Base-by-base conservation (phyloP, 1,140 invertebrate genomes). In the Panulirus ornatus region DNA sequence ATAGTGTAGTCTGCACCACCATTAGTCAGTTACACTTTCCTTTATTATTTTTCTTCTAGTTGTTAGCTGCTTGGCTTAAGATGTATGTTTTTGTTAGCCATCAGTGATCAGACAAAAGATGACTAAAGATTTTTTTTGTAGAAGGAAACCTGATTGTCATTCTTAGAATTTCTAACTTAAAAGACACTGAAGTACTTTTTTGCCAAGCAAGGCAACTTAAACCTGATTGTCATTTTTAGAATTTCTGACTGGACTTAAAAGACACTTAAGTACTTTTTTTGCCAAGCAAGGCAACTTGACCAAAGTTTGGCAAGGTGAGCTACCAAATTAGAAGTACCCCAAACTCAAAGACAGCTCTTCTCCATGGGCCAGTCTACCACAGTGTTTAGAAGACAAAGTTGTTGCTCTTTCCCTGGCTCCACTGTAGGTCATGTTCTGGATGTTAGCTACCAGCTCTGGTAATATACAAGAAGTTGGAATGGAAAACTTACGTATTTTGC, bases 1-100 rank as follows among this genome's bases (percentile, higher is more conserved):
- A 76, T 76, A 63, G 38, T n/a, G 22, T 51, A 76, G n/a, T 22
- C 22, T 19, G 58, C 78, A 82, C 54, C 54, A 27, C 42, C 27
- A 2, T 9, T 40, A 75, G 71, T 75, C 71, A 38, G 11, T 75
- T 19, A 75, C 0, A n/a, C 36, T 75, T 75, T 75, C 34, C 16
- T 42, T 40, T 8, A 8, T 75, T 36, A 8, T 42, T 16, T 40
- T 19, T 8, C 40, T 38, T 5, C 27, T 14, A 22, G 1, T n/a
- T 42, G 6, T 42, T 75, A 2, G 30, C 1, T 8, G 8, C 58
- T 30, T 66, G n/a, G n/a, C 8, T 30, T 47, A 47, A 66, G n/a
- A 30, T 58, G 22, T 30, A 2, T 30, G 27, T 66, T 22, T 6
- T 6, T 47, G 14, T 3, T 66, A 66, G 27, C 58, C n/a, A 30